Base-by-base conservation (phyloP, 2,797 vertebrate genomes). In the Setipinna tenuifilis region DNA sequence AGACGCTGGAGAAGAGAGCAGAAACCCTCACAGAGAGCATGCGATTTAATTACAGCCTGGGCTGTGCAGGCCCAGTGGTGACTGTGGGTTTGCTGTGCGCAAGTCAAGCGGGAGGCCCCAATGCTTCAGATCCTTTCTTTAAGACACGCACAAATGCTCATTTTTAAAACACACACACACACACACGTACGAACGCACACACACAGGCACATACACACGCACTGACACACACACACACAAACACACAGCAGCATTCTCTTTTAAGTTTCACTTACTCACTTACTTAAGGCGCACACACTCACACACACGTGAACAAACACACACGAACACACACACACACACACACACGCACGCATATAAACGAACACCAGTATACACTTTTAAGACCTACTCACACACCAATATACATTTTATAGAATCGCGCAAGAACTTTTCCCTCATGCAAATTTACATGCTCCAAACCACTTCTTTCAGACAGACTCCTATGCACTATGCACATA, bases 381-480 rank as follows among this genome's bases (percentile, higher is more conserved):
- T 78, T 78, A 78, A 78, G 16, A 71, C 65, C 28, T 31, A 71
- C 68, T 35, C 28, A 19, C 68, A 78, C 35, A 78, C 35, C 35
- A 78, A 78, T 78, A 78, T 78, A 78, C 17, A 21, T 78, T 78
- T 78, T 78, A 78, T 78, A 44, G 71, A 78, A 21, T 21, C 71
- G 41, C 44, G 6, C 35, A 17, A 44, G 71, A 41, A 14, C 17
- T 21, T 41, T 78, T 78, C 71, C 71, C 19, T 78, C 71, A 78
- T 78, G 41, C 31, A 44, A 78, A 44, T 41, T 1, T 35, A 71
- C 65, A 31, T 41, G 31, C 31, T 31, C 17, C 71, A 78, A 78
- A 78, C 71, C 71, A 78, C 71, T 78, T 78, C 71, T 78, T 78
- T 78, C 71, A 65, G 61, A 44, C 35, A 78, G 71, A n/a, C n/a